These are phyloP conservation scores for Zeugodacus cucurbitae DNA, from an alignment of 1,140 invertebrate genomes.

Conservation along the genomic window DNA sequence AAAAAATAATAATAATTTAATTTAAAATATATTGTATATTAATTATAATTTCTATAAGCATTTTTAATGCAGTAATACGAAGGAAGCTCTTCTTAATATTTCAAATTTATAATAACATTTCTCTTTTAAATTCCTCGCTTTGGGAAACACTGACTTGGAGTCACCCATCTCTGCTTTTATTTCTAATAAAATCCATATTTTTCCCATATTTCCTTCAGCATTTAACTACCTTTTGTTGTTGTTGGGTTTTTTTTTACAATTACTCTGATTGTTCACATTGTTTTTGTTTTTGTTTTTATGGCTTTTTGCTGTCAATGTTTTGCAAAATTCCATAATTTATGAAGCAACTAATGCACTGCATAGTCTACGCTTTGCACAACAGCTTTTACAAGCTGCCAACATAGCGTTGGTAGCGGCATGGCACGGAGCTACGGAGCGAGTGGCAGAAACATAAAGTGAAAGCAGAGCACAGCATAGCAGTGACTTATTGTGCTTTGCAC, in stretches of 20 bases:
- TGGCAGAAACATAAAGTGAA: neutral
- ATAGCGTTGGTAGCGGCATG: neutral
- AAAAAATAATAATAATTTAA: too few species aligned
- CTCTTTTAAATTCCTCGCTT: too few species aligned
- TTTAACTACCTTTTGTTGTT: neutral
- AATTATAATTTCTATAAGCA: too few species aligned
- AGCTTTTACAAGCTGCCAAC: neutral
- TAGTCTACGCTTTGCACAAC: neutral
- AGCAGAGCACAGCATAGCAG: neutral
- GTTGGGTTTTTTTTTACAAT: neutral
- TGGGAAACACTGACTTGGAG: too few species aligned
- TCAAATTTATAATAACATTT: too few species aligned
- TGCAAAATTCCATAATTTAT: constrained; percentile 11
- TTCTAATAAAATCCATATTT: neutral
- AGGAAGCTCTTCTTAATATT: too few species aligned
- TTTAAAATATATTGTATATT: too few species aligned
- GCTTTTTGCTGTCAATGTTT: constrained; percentile 16
- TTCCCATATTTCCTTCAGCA: neutral
- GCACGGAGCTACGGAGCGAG: neutral
- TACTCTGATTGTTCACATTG: neutral
- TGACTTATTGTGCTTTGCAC: neutral
- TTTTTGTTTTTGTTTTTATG: neutral
- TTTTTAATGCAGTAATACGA: too few species aligned
- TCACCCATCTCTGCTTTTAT: neutral
- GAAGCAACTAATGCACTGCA: constrained; percentile 8